Evolutionary conservation across 2,888 invertebrate species (phyloP), one percentile per base, ranked within the genome.

Genomic region (Mesorhabditis belari): DNA sequence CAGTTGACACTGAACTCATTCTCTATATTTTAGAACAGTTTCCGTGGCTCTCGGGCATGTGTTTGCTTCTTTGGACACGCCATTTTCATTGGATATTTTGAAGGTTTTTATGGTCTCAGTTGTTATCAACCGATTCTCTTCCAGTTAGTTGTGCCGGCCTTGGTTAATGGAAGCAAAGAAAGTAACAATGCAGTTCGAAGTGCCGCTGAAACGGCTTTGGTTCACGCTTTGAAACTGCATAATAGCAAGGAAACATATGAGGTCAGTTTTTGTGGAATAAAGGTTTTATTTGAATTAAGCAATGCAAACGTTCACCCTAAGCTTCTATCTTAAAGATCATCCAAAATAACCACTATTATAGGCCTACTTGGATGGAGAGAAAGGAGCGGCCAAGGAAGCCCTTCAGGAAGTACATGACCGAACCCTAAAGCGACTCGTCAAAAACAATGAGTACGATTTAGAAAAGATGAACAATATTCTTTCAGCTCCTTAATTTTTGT

Each of bases 131-230:
- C 88, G 57, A 84, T 91, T 68, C 85, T 95, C 70, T 35, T 35
- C n/a, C n/a, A 35, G 44, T 17, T n/a, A 35, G 44, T 35, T n/a
- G 44, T 35, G 44, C 93, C 95, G 0, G 90, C 91, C 84, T 85
- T 96, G 74, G 94, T 96, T 57, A 96, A 94, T 85, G 96, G 96
- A 67, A 93, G 94, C 63, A 95, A 95, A 85, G 96, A 96, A 85
- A 95, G 94, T 85, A 95, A 95, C 84, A 88, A 91, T 55, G 90
- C 91, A 81, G 95, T 96, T 50, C 90, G 91, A 82, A 89, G 91
- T 49, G 91, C 91, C 84, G 90, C 93, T 49, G 96, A 96, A 86
- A 87, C 90, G 67, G 93, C 94, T 6, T 86, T 96, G 56, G 88
- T 94, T 55, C 88, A 90, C 57, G 87, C 94, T 71, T 86, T 96